Base-by-base conservation (phyloP, 2,888 invertebrate species). In the Melitaea athalia region DNA sequence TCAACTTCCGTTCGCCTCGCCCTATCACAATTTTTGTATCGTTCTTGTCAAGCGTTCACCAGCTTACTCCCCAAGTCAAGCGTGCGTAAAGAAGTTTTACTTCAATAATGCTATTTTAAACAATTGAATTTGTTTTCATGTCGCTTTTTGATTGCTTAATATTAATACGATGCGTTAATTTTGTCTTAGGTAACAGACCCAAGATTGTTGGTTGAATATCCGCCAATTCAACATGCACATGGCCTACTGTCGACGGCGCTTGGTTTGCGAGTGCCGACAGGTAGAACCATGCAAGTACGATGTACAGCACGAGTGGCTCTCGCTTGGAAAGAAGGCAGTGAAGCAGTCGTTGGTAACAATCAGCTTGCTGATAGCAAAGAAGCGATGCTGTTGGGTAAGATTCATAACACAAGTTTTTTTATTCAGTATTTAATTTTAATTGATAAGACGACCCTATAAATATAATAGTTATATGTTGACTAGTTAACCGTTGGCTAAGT, bases 291-390 rank as follows among this genome's bases (percentile, higher is more conserved):
- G 91, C 89, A 92, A 71, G 92, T 92, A 60, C 83, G 87, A 0
- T 92, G 92, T 69, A 89, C 88, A 0, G 92, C 92, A 0, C 78
- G 91, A 3, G 92, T 92, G 0, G 90, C 92, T 0, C 91, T 92
- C 0, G 87, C 91, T 0, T 92, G 92, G 92, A 77, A 91, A 59
- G 92, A 92, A 78, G 92, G 91, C 71, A 91, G 92, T 73, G 92
- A 92, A 63, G 92, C 92, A 1, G 92, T 92, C 0, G 87, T 92
- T 0, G 92, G 91, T 6, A 91, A 89, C 77, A 88, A 85, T 71
- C 90, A 89, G 70, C 80, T 92, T 0, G 90, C 91, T 60, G 92
- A 92, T 69, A 92, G 92, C 77, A 92, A 92, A 72, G 92, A 92
- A 72, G 92, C 92, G 64, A 91, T 92, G 92, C 74, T 92, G 67